Evolutionary conservation across 2,888 invertebrate species (phyloP).

Genomic region (Phengaris arion): DNA sequence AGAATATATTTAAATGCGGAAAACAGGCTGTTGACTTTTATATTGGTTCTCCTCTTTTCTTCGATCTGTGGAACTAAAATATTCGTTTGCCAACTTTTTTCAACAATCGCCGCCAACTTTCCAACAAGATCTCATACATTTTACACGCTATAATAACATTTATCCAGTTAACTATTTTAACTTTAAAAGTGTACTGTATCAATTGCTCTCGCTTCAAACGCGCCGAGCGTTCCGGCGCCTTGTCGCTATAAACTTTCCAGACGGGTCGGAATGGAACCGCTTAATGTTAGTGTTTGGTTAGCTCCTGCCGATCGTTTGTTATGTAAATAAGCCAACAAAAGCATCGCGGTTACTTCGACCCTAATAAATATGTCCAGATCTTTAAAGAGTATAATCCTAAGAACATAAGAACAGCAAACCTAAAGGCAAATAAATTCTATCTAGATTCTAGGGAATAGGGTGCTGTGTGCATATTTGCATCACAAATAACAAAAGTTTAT

Average conservation of each 20-base stretch:
- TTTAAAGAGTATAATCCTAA: constrained; percentile 6
- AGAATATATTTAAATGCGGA: not conserved
- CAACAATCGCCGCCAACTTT: constrained; percentile 8
- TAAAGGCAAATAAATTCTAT: constrained; percentile 2
- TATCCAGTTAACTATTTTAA: constrained; percentile 30
- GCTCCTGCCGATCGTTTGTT: constrained; percentile 21
- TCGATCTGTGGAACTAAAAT: not conserved
- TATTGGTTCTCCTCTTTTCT: not conserved
- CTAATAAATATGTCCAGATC: constrained; percentile 26
- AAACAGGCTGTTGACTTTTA: not conserved
- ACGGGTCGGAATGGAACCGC: constrained; percentile 49
- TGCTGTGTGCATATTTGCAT: constrained; percentile 11
- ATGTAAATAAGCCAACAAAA: constrained; percentile 23
- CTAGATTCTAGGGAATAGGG: not conserved
- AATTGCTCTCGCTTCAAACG: constrained; percentile 23
- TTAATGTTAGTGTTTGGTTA: constrained; percentile 26
- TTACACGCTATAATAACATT: constrained; percentile 19
- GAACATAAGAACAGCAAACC: not conserved
- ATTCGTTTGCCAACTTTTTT: constrained; percentile 5
- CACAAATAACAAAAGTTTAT: constrained; percentile 3
- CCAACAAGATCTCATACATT: constrained; percentile 6
- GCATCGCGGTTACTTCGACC: constrained; percentile 10
- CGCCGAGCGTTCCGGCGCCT: constrained; percentile 36
- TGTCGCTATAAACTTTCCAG: constrained; percentile 56
- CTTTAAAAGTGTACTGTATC: constrained; percentile 28